A percentile compares a stretch with the other conserved stretches of the same genome.
Conservation (phyloP, 2,888 invertebrate genomes). For the Halictus quadricinctus region DNA sequence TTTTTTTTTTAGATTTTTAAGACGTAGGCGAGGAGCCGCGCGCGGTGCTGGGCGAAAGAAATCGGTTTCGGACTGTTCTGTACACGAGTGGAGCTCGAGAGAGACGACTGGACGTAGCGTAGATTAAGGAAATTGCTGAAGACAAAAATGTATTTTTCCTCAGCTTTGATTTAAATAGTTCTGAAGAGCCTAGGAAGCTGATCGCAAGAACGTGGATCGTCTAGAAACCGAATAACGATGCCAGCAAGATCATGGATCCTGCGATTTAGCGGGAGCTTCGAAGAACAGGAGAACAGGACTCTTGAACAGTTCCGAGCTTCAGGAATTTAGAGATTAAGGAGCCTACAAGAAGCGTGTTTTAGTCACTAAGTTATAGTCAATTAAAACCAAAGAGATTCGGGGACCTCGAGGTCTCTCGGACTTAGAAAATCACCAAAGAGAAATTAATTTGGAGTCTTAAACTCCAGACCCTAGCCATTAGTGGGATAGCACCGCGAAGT, state of each 20-base stretch:
- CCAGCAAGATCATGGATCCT: neutral
- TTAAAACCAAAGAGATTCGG: neutral
- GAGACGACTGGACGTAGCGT: neutral
- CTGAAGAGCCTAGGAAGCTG: neutral
- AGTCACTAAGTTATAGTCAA: neutral
- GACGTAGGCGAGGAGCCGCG: neutral
- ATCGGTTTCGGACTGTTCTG: neutral
- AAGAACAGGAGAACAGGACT: neutral
- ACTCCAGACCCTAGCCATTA: neutral
- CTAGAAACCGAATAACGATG: neutral
- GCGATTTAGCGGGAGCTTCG: neutral
- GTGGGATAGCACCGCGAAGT: neutral
- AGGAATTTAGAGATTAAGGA: too few species aligned
- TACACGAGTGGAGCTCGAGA: neutral
- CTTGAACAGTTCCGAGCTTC: too few species aligned
- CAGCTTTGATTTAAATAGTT: neutral
- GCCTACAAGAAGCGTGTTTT: neutral
- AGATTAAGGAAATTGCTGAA: neutral
- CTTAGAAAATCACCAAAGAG: neutral
- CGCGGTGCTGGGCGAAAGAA: slow-evolving; percentile 30
- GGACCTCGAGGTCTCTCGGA: neutral
- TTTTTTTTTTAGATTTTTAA: slow-evolving; percentile 35
- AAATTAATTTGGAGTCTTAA: neutral
- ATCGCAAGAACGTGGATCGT: neutral
- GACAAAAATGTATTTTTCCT: neutral